Base-by-base conservation (phyloP, 2,797 vertebrate genomes). In the Etheostoma perlongum region DNA sequence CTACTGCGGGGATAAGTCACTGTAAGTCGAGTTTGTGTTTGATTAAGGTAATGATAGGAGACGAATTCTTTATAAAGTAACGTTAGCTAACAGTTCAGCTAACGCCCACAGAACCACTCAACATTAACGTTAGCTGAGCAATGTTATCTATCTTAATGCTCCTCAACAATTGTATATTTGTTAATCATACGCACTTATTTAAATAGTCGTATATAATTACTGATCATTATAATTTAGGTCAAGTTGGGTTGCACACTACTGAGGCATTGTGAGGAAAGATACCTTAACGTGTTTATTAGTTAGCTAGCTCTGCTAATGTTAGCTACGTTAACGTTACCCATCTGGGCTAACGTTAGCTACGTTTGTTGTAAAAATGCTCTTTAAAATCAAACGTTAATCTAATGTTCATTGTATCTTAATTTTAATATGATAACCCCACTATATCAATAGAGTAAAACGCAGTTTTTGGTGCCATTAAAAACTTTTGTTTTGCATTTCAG, bases 21-120 rank as follows among this genome's bases (percentile, higher is more conserved):
- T 3, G 87, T 84, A 69, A 90, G 79, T 85, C 3, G 21, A n/a
- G 13, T 42, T 9, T 7, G 1, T 49, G 6, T 67, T 63, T 74
- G 49, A 42, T 52, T 16, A 8, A 36, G 9, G 5, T 46, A 1
- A 53, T 57, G 21, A n/a, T n/a, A 12, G 2, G 14, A 74, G 16
- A 21, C 23, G 11, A 44, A 16, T 18, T 52, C 21, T 58, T 36
- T 27, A 1, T 27, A 1, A 14, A 55, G 36, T 40, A 40, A 40
- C 36, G 12, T 27, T 47, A 67, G 83, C 76, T 71, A 64, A 44
- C 10, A 40, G 36, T 3, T 10, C 58, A 2, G 58, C 74, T 64
- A 77, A 65, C 12, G 9, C 19, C 3, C 33, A 47, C 33, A 53
- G 14, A 53, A 48, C 21, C 27, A 53, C 15, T 9, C 46, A 18